Percentiles rank a stretch among this genome's conserved stretches.
Evolutionary conservation across 2,113 vertebrate species (phyloP).

Genomic region (Trichomycterus rosablanca): DNA sequence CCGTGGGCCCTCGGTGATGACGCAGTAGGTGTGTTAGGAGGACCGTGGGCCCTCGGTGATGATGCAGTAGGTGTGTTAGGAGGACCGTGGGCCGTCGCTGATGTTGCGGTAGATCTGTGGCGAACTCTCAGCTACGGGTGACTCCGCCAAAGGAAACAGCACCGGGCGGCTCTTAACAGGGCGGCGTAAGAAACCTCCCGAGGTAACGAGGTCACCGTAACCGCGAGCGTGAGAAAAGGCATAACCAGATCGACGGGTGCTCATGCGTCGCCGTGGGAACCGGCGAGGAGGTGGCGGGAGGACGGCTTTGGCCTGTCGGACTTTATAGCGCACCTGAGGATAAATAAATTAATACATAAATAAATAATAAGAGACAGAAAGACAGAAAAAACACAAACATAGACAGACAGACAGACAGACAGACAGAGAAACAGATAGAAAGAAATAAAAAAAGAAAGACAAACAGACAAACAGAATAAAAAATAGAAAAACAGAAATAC

Average conservation of each 20-base stretch:
- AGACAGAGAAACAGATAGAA: no score
- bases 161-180: conserved; percentile 43
- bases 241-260: conserved; percentile 82
- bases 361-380: not conserved
- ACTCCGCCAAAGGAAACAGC: conserved; percentile 48
- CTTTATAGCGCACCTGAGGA: conserved; percentile 74
- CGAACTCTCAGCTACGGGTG: conserved; percentile 50
- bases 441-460: no score
- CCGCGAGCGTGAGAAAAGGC: conserved; percentile 91
- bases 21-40: no score
- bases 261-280: conserved; percentile 53
- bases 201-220: conserved; percentile 89
- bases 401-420: no score
- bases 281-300: conserved; percentile 53
- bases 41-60: no score
- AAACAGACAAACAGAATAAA: no score
- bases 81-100: conserved; percentile 37
- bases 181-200: conserved; percentile 63
- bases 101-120: conserved; percentile 63
- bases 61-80: conserved; percentile 12
- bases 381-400: not conserved
- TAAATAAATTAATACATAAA: not conserved
- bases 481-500: no score
- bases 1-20: no score
- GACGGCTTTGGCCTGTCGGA: conserved; percentile 63